These are phyloP conservation scores for Seira musarum DNA, from an alignment of 2,888 invertebrate species.

Conservation along the genomic window DNA sequence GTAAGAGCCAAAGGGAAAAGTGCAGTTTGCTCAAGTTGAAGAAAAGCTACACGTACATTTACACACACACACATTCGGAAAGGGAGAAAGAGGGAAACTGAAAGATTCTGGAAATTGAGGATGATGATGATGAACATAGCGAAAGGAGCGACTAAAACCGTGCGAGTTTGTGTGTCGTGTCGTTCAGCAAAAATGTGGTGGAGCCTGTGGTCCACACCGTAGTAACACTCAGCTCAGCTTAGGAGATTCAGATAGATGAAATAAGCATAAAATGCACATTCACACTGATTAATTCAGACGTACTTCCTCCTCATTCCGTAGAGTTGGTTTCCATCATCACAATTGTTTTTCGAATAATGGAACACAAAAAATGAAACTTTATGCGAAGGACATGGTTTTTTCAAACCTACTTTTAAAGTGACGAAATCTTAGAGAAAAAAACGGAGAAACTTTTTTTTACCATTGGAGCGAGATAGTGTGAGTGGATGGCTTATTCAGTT, in stretches of 20 bases:
- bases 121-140: conserved; percentile 33
- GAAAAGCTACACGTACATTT: background rate
- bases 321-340: too few species aligned
- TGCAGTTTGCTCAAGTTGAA: background rate
- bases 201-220: conserved; percentile 42
- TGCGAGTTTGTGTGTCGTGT: conserved; percentile 25
- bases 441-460: too few species aligned
- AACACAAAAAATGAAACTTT: too few species aligned
- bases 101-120: conserved; percentile 23
- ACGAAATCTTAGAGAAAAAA: too few species aligned
- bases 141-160: conserved; percentile 13
- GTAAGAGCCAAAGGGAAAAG: background rate
- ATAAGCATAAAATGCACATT: conserved; percentile 1
- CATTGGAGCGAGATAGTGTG: too few species aligned
- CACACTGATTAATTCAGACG: background rate
- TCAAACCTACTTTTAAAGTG: too few species aligned
- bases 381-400: too few species aligned
- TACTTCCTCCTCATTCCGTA: background rate
- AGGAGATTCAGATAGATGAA: background rate
- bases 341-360: too few species aligned
- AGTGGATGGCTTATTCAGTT: too few species aligned
- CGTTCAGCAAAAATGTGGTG: conserved; percentile 50
- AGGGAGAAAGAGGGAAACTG: conserved; percentile 16
- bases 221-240: background rate
- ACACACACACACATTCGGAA: conserved; percentile 22